Conservation (phyloP, 2,113 vertebrate species). For the Apus apus region DNA sequence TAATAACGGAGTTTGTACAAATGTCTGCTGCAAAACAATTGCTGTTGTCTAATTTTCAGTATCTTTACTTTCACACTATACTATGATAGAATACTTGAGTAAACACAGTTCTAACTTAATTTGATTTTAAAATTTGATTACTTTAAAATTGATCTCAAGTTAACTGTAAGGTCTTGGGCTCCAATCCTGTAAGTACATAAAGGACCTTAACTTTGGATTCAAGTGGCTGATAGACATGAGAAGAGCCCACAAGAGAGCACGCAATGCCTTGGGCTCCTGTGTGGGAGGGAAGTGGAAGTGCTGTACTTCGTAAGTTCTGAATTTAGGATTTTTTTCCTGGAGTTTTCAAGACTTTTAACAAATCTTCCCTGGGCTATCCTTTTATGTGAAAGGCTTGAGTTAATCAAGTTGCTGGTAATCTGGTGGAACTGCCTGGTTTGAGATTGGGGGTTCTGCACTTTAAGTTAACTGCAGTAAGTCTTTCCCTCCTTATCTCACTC, state of each 20-base stretch:
- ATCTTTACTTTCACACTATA: not conserved
- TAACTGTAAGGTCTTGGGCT: not conserved
- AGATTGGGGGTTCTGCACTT: not conserved
- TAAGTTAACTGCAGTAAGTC: not conserved
- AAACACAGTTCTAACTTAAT: not conserved
- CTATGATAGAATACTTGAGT: not conserved
- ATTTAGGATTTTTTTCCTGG: not conserved
- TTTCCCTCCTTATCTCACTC: not conserved
- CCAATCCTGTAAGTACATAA: not conserved
- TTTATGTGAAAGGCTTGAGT: not conserved
- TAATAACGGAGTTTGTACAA: not conserved
- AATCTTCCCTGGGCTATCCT: not conserved
- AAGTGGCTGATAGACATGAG: not conserved
- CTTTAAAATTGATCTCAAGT: not conserved
- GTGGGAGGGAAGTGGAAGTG: not conserved
- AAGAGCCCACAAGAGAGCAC: not conserved
- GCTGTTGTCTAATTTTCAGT: conserved; percentile 37
- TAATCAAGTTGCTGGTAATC: not conserved
- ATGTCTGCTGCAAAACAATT: conserved; percentile 46
- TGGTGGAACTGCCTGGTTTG: not conserved
- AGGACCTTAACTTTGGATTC: not conserved
- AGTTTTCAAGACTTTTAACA: not conserved
- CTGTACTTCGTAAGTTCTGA: not conserved
- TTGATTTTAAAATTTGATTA: not conserved
- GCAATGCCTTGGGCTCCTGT: not conserved